Evolutionary conservation across 1,140 invertebrate genomes (phyloP).

Genomic region (Berghia stephanieae): DNA sequence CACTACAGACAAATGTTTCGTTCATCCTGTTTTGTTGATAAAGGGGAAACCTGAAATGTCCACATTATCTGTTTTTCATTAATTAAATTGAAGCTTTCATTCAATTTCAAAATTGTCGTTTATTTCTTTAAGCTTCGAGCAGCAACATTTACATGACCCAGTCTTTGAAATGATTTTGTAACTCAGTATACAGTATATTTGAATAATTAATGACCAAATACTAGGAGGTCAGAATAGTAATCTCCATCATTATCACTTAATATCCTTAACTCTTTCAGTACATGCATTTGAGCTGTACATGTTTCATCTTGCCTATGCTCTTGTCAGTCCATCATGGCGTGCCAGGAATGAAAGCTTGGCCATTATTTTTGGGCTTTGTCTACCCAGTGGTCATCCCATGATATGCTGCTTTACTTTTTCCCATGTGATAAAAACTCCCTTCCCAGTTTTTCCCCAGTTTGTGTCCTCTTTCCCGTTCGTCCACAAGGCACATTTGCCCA

Average conservation of each 20-base stretch:
- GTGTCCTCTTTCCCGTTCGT: constrained; percentile 42
- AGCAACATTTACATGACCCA: too few relatives aligned
- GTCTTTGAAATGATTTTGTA: neutral
- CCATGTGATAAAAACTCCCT: constrained; percentile 77
- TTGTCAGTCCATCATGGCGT: constrained; percentile 74
- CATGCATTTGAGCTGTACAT: constrained; percentile 94
- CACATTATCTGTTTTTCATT: too few relatives aligned
- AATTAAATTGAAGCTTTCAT: too few relatives aligned
- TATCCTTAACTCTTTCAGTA: constrained; percentile 60
- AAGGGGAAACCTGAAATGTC: too few relatives aligned
- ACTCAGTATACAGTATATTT: neutral
- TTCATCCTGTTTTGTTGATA: too few relatives aligned
- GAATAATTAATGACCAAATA: neutral
- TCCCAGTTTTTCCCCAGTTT: constrained; percentile 59
- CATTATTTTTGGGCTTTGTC: constrained; percentile 74
- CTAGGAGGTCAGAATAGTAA: neutral
- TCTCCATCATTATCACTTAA: neutral
- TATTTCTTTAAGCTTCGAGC: too few relatives aligned
- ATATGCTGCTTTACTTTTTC: constrained; percentile 85
- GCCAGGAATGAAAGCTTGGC: constrained; percentile 48
- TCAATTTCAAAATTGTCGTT: too few relatives aligned
- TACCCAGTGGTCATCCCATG: constrained; percentile 82
- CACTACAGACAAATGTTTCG: too few relatives aligned
- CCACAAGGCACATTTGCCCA: constrained; percentile 36
- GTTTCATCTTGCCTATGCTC: constrained; percentile 85